Percentiles rank a stretch among this genome's conserved stretches.
Evolutionary conservation across 2,113 vertebrate genomes (phyloP).

Genomic region (Lathamus discolor): DNA sequence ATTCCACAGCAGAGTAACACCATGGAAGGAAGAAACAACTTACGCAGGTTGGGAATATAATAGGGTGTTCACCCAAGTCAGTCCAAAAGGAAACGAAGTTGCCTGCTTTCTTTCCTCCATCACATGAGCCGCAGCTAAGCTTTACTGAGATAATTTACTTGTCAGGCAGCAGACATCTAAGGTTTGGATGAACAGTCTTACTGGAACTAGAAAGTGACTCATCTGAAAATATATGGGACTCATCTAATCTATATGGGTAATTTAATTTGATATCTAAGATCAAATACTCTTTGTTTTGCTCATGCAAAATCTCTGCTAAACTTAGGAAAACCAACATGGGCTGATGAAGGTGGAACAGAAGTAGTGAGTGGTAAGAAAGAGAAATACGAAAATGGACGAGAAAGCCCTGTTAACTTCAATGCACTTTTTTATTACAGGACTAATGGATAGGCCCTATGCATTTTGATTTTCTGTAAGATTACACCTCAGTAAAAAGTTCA

Average conservation of each 20-base stretch:
- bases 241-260: not conserved
- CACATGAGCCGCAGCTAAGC: not conserved
- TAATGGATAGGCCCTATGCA: not conserved
- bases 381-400: not conserved
- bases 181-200: not conserved
- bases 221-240: not conserved
- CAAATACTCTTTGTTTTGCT: conserved; percentile 6
- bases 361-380: not conserved
- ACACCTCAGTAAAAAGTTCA: not conserved
- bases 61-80: not conserved
- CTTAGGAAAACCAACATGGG: not conserved
- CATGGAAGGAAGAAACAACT: not conserved
- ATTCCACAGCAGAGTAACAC: not conserved
- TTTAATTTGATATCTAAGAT: conserved; percentile 8
- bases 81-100: not conserved
- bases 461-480: not conserved
- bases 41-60: not conserved
- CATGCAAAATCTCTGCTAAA: not conserved
- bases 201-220: conserved; percentile 7
- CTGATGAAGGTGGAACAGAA: not conserved
- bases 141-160: not conserved
- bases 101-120: not conserved
- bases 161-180: not conserved
- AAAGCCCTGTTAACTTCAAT: not conserved
- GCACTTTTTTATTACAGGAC: not conserved